These are phyloP conservation scores for Drosophila prosaltans DNA, from an alignment of 1,140 invertebrate genomes.

Conservation along the genomic window DNA sequence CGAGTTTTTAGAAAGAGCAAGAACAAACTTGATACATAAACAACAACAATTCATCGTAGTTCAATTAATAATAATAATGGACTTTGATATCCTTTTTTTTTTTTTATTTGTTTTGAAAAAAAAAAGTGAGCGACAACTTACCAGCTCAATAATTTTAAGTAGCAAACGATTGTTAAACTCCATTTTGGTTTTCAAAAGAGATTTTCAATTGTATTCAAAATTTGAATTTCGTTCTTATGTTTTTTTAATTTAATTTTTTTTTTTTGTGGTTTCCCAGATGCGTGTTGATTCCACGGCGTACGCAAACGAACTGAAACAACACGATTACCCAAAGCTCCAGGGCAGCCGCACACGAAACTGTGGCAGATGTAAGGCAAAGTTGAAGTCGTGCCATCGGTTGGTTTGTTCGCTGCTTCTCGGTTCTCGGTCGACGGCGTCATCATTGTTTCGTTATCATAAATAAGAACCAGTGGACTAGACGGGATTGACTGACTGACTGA, in stretches of 20 bases:
- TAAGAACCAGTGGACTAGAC: no score
- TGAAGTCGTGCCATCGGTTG: background rate
- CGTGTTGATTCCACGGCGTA: conserved; percentile 57
- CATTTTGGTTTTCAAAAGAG: conserved; percentile 38
- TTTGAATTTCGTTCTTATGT: conserved; percentile 18
- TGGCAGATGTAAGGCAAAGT: background rate
- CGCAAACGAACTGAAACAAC: conserved; percentile 53
- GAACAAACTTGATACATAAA: no score
- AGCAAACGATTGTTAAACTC: conserved; percentile 80
- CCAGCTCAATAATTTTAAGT: conserved; percentile 80
- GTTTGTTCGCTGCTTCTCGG: background rate
- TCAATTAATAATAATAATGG: no score
- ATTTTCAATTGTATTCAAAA: conserved; percentile 25
- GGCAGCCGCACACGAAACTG: background rate
- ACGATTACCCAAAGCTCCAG: conserved; percentile 40
- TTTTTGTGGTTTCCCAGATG: conserved; percentile 7
- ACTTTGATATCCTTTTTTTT: background rate
- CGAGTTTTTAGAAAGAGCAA: no score
- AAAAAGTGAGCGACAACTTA: conserved; percentile 34
- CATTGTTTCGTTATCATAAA: background rate
- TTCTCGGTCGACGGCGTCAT: background rate
- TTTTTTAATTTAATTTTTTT: background rate
- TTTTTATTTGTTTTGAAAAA: no score
- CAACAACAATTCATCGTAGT: no score
- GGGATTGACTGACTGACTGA: no score